These are phyloP conservation scores for Lasioglossum baleicum DNA, from an alignment of 1,140 invertebrate genomes.

Conservation along the genomic window DNA sequence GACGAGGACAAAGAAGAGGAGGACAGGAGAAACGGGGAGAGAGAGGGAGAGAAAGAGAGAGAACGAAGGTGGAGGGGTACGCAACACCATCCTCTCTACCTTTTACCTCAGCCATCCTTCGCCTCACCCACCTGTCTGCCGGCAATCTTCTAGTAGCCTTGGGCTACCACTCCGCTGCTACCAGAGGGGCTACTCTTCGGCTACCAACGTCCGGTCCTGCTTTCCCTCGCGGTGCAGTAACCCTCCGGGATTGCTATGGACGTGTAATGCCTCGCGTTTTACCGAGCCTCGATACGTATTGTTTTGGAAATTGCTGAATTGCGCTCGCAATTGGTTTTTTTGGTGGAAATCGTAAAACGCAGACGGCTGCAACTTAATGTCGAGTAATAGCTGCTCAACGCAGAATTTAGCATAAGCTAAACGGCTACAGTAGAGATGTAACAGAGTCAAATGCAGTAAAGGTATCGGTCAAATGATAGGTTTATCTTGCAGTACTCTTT, in stretches of 20 bases:
- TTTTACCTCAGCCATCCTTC: constrained; percentile 67
- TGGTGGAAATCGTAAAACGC: not conserved
- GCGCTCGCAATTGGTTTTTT: not conserved
- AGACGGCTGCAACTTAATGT: no score
- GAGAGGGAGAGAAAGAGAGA: constrained; percentile 23
- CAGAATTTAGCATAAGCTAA: no score
- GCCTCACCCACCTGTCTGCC: constrained; percentile 80
- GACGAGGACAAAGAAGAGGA: constrained; percentile 49
- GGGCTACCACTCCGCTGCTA: constrained; percentile 79
- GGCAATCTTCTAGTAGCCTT: constrained; percentile 81
- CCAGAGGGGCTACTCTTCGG: constrained; percentile 78
- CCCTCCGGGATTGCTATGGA: constrained; percentile 17
- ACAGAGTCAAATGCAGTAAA: no score
- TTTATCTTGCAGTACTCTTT: no score
- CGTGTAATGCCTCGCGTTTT: not conserved
- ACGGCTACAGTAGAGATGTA: no score
- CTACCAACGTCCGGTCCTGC: constrained; percentile 75
- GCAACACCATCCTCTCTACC: constrained; percentile 54
- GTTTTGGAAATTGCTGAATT: not conserved
- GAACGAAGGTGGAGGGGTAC: constrained; percentile 48
- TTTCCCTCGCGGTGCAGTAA: constrained; percentile 63
- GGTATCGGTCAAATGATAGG: no score
- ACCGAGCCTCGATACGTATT: not conserved
- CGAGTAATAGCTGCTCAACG: no score
- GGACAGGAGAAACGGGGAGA: constrained; percentile 39